A percentile compares a stretch with the other conserved stretches of the same genome.
Evolutionary conservation across 2,888 invertebrate genomes (phyloP).

Genomic region (Rotaria magnacalcarata): DNA sequence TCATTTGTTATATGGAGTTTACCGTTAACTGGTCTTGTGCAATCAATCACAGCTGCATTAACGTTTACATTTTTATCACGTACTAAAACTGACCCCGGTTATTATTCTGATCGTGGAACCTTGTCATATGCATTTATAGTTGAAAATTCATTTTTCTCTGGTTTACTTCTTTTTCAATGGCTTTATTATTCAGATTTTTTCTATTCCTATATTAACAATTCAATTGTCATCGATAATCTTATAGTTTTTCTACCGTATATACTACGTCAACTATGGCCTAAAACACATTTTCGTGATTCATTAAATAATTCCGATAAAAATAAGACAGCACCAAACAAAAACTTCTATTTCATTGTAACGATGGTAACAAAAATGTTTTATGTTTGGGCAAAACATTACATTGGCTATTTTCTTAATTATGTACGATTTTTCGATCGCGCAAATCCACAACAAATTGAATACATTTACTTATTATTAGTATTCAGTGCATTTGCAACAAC

Average conservation of each 20-base stretch:
- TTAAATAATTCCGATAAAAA: background rate
- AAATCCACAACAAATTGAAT: background rate
- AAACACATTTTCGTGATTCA: background rate
- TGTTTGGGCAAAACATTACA: conserved; percentile 6
- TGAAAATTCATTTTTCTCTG: background rate
- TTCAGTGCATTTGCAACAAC: background rate
- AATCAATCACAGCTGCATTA: background rate
- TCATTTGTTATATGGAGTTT: background rate
- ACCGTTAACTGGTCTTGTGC: background rate
- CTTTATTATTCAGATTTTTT: background rate
- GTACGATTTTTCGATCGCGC: background rate
- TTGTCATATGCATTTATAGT: background rate
- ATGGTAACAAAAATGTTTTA: background rate
- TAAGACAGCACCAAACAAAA: background rate
- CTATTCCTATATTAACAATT: no score
- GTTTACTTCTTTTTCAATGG: no score
- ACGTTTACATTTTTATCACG: conserved; percentile 3
- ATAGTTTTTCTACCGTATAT: background rate
- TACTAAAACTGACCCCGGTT: background rate
- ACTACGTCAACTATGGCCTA: background rate
- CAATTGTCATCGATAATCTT: background rate
- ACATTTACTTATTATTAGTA: background rate
- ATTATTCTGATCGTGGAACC: background rate
- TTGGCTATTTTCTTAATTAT: background rate
- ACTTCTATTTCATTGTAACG: background rate